phyloP scores from a whole-genome alignment of 2,888 invertebrate genomes.

The Acanthoscelides obtectus region DNA sequence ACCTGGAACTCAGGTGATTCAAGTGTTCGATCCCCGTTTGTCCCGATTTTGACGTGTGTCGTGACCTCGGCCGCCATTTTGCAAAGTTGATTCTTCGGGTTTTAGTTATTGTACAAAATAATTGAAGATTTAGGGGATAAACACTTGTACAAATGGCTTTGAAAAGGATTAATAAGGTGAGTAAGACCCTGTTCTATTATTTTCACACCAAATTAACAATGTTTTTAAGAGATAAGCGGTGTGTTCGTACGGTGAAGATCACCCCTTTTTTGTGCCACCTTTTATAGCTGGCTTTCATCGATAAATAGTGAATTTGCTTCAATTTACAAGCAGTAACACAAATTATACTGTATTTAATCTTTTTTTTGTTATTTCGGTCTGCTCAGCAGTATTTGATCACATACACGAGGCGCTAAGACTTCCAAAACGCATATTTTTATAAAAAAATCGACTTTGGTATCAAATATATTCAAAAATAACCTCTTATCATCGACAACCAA shows the following conservation, averaged over 20 bases:
- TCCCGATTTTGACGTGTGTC: conserved; percentile 52
- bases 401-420: neutral
- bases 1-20: neutral
- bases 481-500: neutral
- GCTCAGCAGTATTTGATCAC: neutral
- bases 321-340: neutral
- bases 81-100: conserved; percentile 81
- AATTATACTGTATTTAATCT: neutral
- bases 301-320: neutral
- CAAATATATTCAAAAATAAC: neutral
- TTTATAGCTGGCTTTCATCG: neutral
- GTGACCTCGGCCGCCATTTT: conserved; percentile 77
- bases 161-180: conserved; percentile 96
- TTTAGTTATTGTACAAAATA: conserved; percentile 77
- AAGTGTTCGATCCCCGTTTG: conserved; percentile 3
- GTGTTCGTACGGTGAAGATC: conserved; percentile 23
- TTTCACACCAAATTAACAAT: conserved; percentile 24
- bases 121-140: conserved; percentile 69
- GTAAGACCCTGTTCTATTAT: conserved; percentile 47
- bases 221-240: conserved; percentile 23
- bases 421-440: neutral
- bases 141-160: conserved; percentile 81
- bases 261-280: neutral
- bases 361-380: neutral
- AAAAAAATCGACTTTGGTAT: neutral